phyloP scores from a whole-genome alignment of 2,888 invertebrate genomes.

The Melieria picta region DNA sequence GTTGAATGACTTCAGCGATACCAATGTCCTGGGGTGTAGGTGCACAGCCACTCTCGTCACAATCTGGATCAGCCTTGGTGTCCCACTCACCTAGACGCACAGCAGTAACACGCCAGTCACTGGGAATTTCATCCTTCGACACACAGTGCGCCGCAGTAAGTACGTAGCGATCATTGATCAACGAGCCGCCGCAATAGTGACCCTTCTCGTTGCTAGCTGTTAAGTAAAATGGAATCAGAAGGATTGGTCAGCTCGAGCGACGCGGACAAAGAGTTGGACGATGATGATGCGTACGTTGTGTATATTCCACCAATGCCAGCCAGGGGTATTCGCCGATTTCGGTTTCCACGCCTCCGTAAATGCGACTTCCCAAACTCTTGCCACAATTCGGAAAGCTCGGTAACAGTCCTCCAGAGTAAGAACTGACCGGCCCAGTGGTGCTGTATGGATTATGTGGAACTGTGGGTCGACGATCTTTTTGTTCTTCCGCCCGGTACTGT shows the following conservation, averaged over 20 bases:
- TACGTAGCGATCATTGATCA: constrained; percentile 74
- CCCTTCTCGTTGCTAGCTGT: constrained; percentile 70
- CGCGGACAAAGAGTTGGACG: background rate
- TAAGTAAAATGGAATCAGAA: constrained; percentile 27
- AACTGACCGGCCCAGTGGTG: background rate
- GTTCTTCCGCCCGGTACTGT: background rate
- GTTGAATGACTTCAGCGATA: constrained; percentile 72
- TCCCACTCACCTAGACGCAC: constrained; percentile 66
- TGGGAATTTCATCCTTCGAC: constrained; percentile 73
- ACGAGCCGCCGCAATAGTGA: constrained; percentile 79
- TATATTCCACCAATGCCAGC: constrained; percentile 42
- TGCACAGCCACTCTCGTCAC: constrained; percentile 69
- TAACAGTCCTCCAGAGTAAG: constrained; percentile 17
- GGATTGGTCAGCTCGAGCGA: background rate
- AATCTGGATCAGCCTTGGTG: constrained; percentile 54
- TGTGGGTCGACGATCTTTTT: background rate
- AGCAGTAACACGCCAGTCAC: constrained; percentile 69
- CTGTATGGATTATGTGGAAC: background rate
- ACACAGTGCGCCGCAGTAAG: constrained; percentile 82
- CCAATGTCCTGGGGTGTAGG: constrained; percentile 70
- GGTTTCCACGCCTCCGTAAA: constrained; percentile 40
- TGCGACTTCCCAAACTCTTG: constrained; percentile 40
- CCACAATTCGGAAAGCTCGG: constrained; percentile 41
- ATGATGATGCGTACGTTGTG: constrained; percentile 37
- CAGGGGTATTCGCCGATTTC: constrained; percentile 44